Percentiles rank a stretch among this genome's conserved stretches.
Evolutionary conservation across 2,113 vertebrate species (phyloP).

Genomic region (Otocyon megalotis): DNA sequence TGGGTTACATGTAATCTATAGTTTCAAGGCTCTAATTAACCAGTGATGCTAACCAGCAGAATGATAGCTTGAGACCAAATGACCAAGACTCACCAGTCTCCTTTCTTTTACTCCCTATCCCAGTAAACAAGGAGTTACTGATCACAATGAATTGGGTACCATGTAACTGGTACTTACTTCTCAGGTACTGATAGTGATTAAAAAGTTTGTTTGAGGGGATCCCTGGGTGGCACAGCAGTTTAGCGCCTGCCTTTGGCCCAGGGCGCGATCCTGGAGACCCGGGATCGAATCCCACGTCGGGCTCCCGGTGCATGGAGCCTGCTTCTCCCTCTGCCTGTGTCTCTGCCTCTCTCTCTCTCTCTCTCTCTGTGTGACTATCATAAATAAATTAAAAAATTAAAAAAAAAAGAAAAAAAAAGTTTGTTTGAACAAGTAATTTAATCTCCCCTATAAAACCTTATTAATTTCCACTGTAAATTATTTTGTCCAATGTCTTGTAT

Average conservation of each 20-base stretch:
- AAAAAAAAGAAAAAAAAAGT: too few relatives aligned
- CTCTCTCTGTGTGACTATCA: too few relatives aligned
- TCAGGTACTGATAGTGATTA: not conserved
- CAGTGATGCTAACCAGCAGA: not conserved
- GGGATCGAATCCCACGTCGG: too few relatives aligned
- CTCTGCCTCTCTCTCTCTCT: too few relatives aligned
- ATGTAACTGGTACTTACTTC: not conserved
- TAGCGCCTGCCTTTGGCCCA: too few relatives aligned
- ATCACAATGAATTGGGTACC: not conserved
- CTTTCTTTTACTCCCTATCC: not conserved
- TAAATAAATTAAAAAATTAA: too few relatives aligned
- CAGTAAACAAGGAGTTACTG: not conserved
- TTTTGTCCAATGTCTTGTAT: constrained; percentile 6
- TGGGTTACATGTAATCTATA: not conserved
- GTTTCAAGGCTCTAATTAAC: not conserved
- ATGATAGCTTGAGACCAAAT: not conserved
- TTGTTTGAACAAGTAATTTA: not conserved
- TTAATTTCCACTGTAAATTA: constrained; percentile 40
- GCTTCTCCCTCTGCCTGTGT: too few relatives aligned
- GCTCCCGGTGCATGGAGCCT: too few relatives aligned
- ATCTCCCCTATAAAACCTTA: not conserved
- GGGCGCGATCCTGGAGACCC: too few relatives aligned
- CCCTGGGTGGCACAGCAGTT: too few relatives aligned
- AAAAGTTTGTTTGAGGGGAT: not conserved
- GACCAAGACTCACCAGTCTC: not conserved